A percentile compares a stretch with the other conserved stretches of the same genome.
phyloP scores from a whole-genome alignment of 2,888 invertebrate species.

The Trissolcus brochymenae region DNA sequence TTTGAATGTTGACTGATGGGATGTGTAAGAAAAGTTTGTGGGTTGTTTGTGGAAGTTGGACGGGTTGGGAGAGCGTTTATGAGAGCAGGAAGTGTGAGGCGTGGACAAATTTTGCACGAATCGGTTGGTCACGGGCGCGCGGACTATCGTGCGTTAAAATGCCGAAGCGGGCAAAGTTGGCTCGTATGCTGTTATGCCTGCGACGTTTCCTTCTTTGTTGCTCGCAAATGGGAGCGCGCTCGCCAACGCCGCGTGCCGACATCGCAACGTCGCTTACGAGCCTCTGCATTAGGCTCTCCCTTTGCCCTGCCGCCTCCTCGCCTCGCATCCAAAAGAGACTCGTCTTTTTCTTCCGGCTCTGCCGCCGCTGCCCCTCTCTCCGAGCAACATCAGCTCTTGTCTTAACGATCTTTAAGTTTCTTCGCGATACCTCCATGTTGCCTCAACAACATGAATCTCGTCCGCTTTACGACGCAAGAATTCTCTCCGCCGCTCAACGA shows the following conservation, averaged over 20 bases:
- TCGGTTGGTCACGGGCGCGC: conserved; percentile 1
- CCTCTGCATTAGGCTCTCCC: conserved; percentile 9
- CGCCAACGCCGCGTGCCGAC: conserved; percentile 36
- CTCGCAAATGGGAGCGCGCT: conserved; percentile 23
- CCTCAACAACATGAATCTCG: conserved; percentile 12
- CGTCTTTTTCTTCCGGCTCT: conserved; percentile 34
- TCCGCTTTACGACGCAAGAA: conserved; percentile 7
- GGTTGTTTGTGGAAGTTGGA: too few relatives aligned
- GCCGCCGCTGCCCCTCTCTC: conserved; percentile 1
- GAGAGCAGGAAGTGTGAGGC: too few relatives aligned
- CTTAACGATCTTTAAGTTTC: conserved; percentile 25
- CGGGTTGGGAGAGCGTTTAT: too few relatives aligned
- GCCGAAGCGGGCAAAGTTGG: neutral
- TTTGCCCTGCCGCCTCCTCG: conserved; percentile 1
- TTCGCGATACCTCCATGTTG: conserved; percentile 8
- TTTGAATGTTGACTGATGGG: too few relatives aligned
- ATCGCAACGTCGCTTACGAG: conserved; percentile 23
- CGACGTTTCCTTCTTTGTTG: conserved; percentile 16
- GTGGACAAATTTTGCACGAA: neutral
- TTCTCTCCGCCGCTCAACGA: neutral
- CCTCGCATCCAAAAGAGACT: conserved; percentile 13
- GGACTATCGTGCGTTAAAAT: conserved; percentile 2
- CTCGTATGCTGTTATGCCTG: conserved; percentile 9
- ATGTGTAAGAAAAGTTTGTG: too few relatives aligned
- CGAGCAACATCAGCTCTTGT: conserved; percentile 23